phyloP scores from a whole-genome alignment of 2,888 invertebrate genomes.

The Sturmia bella region DNA sequence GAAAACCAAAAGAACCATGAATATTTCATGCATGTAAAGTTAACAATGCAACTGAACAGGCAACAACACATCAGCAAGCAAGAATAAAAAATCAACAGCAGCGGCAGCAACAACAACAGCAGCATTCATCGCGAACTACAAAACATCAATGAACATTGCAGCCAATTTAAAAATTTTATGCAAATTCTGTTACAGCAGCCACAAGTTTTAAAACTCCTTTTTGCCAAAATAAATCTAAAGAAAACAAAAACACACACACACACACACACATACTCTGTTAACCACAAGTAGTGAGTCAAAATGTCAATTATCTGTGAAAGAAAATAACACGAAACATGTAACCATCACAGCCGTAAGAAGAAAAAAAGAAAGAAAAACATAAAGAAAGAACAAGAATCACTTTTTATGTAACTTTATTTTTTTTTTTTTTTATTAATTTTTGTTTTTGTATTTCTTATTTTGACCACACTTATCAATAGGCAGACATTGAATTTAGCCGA shows the following conservation, averaged over 20 bases:
- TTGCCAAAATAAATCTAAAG: slow-evolving; percentile 20
- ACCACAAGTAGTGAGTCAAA: slow-evolving; percentile 67
- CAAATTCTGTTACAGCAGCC: slow-evolving; percentile 58
- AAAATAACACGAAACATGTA: slow-evolving; percentile 58
- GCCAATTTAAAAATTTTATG: slow-evolving; percentile 70
- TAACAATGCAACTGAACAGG: slow-evolving; percentile 48
- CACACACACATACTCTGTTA: slow-evolving; percentile 21
- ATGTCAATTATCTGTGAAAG: slow-evolving; percentile 66
- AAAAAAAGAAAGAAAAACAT: neutral
- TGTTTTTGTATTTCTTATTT: slow-evolving; percentile 45
- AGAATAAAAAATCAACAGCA: slow-evolving; percentile 6
- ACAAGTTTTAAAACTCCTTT: slow-evolving; percentile 55
- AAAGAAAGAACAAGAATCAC: slow-evolving; percentile 52
- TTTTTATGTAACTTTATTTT: slow-evolving; percentile 56
- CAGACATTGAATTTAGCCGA: slow-evolving; percentile 56
- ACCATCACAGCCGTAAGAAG: slow-evolving; percentile 27
- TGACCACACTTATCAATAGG: slow-evolving; percentile 68
- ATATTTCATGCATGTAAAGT: slow-evolving; percentile 29
- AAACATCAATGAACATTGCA: slow-evolving; percentile 66
- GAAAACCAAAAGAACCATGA: slow-evolving; percentile 3
- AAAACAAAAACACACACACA: slow-evolving; percentile 16
- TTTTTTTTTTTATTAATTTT: neutral
- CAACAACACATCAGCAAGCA: slow-evolving; percentile 24
- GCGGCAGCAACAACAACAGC: neutral
- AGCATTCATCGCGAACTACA: slow-evolving; percentile 25